These are phyloP conservation scores for Melospiza georgiana DNA, from an alignment of 2,113 vertebrate genomes.

Conservation along the genomic window DNA sequence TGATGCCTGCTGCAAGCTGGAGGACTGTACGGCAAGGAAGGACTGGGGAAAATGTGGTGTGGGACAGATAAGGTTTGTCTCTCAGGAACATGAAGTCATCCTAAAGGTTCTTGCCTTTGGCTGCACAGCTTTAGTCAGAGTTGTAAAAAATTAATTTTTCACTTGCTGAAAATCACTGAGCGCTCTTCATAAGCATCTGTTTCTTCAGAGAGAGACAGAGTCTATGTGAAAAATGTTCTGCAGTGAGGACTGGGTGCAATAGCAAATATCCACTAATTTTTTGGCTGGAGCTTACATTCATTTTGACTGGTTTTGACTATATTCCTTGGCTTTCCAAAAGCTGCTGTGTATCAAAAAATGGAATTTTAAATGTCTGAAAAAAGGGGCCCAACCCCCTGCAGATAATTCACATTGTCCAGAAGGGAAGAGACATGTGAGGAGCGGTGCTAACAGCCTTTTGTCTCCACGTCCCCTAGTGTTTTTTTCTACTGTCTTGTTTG, in stretches of 20 bases:
- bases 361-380: background rate
- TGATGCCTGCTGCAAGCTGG: background rate
- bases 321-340: background rate
- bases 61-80: background rate
- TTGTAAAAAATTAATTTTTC: background rate
- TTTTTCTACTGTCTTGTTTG: conserved; percentile 21
- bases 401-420: background rate
- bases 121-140: background rate
- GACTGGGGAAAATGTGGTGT: background rate
- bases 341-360: background rate
- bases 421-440: background rate
- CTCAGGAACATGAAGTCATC: background rate
- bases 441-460: background rate
- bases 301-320: background rate
- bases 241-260: background rate
- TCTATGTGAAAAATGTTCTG: background rate
- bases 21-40: background rate
- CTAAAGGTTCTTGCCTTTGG: background rate
- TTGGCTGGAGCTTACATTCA: background rate
- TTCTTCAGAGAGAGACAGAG: background rate
- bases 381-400: background rate
- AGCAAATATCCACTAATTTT: background rate
- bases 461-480: background rate
- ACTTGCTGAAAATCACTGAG: background rate
- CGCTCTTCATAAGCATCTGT: background rate